phyloP scores from a whole-genome alignment of 2,888 invertebrate species.

The Leucozona laternaria region DNA sequence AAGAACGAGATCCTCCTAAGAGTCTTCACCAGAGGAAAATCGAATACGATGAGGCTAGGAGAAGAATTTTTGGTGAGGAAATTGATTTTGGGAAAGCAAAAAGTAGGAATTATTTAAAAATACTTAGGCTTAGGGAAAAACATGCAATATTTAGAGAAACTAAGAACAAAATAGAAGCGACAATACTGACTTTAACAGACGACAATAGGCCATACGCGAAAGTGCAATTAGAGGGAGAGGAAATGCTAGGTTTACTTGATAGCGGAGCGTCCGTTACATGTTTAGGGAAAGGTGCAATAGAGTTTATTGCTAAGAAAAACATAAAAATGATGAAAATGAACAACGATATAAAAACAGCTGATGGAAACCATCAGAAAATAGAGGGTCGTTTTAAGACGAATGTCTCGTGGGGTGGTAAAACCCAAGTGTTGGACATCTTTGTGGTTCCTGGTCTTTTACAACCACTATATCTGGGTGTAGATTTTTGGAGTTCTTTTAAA shows the following conservation, averaged over 20 bases:
- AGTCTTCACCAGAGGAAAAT: neutral
- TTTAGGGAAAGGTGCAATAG: constrained; percentile 27
- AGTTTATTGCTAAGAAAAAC: neutral
- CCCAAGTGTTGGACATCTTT: neutral
- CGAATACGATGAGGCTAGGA: neutral
- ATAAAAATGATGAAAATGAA: neutral
- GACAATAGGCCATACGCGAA: constrained; percentile 24
- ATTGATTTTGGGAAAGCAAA: neutral
- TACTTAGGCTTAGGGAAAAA: neutral
- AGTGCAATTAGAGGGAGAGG: neutral
- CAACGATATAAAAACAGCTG: neutral
- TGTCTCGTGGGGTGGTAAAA: constrained; percentile 12
- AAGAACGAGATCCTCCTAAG: too few species aligned
- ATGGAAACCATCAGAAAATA: neutral
- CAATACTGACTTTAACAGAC: neutral
- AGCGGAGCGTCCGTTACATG: constrained; percentile 7
- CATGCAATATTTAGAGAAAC: neutral
- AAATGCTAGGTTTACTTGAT: constrained; percentile 6
- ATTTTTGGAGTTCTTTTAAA: neutral
- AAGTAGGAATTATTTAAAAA: constrained; percentile 4
- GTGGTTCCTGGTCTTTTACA: neutral
- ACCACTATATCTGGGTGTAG: neutral
- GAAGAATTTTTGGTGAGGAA: constrained; percentile 2
- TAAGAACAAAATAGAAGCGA: neutral
- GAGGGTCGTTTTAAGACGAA: neutral